These are phyloP conservation scores for Zygothrica quintamaculata DNA, from an alignment of 2,888 invertebrate genomes.

Conservation along the genomic window DNA sequence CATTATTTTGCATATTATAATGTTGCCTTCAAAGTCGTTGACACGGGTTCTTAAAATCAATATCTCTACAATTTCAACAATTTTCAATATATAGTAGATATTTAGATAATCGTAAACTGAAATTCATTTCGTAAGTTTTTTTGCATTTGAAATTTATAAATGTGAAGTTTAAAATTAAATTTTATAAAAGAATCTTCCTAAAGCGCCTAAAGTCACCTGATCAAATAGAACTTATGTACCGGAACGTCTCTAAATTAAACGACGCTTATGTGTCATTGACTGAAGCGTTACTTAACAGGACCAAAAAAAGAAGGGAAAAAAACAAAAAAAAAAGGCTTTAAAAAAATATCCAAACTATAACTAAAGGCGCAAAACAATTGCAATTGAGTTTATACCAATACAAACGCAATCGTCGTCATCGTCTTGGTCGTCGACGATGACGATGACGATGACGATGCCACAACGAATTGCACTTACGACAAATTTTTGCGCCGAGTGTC, in stretches of 20 bases:
- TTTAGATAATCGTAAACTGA: no score
- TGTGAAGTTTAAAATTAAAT: slow-evolving; percentile 4
- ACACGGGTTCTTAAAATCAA: slow-evolving; percentile 17
- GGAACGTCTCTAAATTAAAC: slow-evolving; percentile 6
- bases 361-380: slow-evolving; percentile 56
- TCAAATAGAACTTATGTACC: not conserved
- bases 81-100: not conserved
- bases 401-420: slow-evolving; percentile 15
- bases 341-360: slow-evolving; percentile 39
- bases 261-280: slow-evolving; percentile 45
- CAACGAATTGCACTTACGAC: slow-evolving; percentile 76
- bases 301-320: slow-evolving; percentile 9
- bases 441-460: slow-evolving; percentile 48
- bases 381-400: slow-evolving; percentile 65
- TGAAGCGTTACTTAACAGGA: slow-evolving; percentile 27
- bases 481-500: slow-evolving; percentile 71
- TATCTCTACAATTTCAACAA: not conserved
- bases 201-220: no score
- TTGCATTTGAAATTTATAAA: no score
- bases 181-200: no score
- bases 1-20: slow-evolving; percentile 82
- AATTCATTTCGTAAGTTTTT: no score
- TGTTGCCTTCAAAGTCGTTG: slow-evolving; percentile 21
- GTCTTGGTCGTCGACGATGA: slow-evolving; percentile 2
- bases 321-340: no score